Conservation (phyloP, 2,797 vertebrate species). For the Philypnodon macrostomus region DNA sequence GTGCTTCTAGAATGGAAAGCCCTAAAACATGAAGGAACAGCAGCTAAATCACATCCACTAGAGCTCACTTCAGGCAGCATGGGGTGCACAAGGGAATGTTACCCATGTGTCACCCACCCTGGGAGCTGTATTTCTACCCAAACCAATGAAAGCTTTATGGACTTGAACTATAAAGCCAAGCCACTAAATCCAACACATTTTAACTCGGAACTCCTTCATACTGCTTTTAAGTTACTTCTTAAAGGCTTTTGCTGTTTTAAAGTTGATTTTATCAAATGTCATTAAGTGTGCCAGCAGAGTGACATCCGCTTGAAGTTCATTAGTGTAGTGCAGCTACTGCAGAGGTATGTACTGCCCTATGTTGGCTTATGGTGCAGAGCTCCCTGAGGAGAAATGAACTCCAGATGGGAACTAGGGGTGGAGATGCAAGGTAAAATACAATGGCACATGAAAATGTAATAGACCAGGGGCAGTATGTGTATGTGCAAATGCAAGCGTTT, state of each 20-base stretch:
- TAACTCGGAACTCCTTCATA: slow-evolving; percentile 69
- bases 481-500: slow-evolving; percentile 14
- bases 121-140: slow-evolving; percentile 91
- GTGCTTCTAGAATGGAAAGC: slow-evolving; percentile 52
- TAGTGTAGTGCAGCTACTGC: slow-evolving; percentile 70
- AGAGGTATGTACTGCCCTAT: slow-evolving; percentile 52
- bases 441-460: slow-evolving; percentile 67
- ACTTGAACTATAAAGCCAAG: slow-evolving; percentile 93
- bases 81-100: slow-evolving; percentile 47
- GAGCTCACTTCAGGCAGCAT: slow-evolving; percentile 40
- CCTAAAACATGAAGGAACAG: slow-evolving; percentile 74
- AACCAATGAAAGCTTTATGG: slow-evolving; percentile 93
- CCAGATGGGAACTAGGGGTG: slow-evolving; percentile 75
- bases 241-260: slow-evolving; percentile 43
- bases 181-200: slow-evolving; percentile 92
- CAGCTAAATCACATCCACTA: slow-evolving; percentile 47
- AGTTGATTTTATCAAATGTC: slow-evolving; percentile 86
- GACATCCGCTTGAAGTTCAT: slow-evolving; percentile 87
- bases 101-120: slow-evolving; percentile 83
- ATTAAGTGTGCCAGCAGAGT: slow-evolving; percentile 80
- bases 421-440: slow-evolving; percentile 72
- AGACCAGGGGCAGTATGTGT: slow-evolving; percentile 14
- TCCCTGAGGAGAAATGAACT: slow-evolving; percentile 76
- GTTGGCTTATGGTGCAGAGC: slow-evolving; percentile 71
- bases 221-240: slow-evolving; percentile 20